Evolutionary conservation across 1,140 invertebrate species (phyloP).

Genomic region (Hyphantria cunea): DNA sequence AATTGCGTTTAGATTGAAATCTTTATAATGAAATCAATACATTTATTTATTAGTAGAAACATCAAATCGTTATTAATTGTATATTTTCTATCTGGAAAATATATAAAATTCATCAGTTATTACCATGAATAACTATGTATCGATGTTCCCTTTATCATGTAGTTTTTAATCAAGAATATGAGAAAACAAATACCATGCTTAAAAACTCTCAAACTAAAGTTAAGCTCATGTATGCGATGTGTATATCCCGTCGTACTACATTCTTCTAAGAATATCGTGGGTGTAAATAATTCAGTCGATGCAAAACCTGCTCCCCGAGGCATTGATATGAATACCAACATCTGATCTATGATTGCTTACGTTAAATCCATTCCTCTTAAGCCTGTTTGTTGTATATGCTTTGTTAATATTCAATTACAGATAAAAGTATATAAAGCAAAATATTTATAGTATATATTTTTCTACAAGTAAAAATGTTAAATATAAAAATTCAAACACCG

Average conservation of each 20-base stretch:
- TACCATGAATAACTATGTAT: too few relatives aligned
- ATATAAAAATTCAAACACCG: too few relatives aligned
- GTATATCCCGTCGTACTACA: slow-evolving; percentile 13
- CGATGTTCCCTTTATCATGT: too few relatives aligned
- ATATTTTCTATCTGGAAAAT: too few relatives aligned
- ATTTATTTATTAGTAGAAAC: too few relatives aligned
- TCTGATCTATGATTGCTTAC: slow-evolving; percentile 72
- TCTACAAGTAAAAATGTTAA: slow-evolving; percentile 8
- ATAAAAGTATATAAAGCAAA: slow-evolving; percentile 21
- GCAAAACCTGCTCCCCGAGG: slow-evolving; percentile 59
- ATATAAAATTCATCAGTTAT: too few relatives aligned
- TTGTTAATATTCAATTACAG: slow-evolving; percentile 32
- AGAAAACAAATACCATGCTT: not conserved
- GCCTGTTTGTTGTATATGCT: slow-evolving; percentile 30
- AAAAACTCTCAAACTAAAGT: slow-evolving; percentile 28
- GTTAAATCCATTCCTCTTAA: slow-evolving; percentile 62
- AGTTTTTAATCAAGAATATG: too few relatives aligned
- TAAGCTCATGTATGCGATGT: slow-evolving; percentile 35
- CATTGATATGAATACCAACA: slow-evolving; percentile 70
- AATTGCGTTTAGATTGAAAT: too few relatives aligned
- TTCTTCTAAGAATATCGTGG: slow-evolving; percentile 46
- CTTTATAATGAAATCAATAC: too few relatives aligned
- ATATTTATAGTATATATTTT: not conserved
- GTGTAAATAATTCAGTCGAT: slow-evolving; percentile 74
- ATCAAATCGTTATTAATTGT: too few relatives aligned